Evolutionary conservation across 2,113 vertebrate genomes (phyloP).

Genomic region (Desmodus rotundus): DNA sequence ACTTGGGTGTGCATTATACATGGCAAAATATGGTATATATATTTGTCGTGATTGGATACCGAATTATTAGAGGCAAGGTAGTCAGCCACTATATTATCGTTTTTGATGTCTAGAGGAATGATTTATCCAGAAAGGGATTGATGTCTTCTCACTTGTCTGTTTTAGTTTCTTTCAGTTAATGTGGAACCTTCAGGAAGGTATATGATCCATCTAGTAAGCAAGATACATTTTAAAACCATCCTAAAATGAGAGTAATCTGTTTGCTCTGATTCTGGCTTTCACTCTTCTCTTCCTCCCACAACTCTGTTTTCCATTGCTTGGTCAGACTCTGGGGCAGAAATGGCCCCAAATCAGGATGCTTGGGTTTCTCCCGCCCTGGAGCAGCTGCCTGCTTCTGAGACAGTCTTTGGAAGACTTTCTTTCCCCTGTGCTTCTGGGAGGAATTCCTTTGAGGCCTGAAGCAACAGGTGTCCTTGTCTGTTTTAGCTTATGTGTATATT

Average conservation of each 20-base stretch:
- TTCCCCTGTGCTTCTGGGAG: background rate
- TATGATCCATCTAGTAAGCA: background rate
- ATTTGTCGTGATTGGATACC: background rate
- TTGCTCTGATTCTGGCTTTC: background rate
- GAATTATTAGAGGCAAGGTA: background rate
- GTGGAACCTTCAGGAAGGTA: background rate
- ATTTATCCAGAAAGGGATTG: background rate
- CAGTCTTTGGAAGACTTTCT: background rate
- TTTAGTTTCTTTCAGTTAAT: background rate
- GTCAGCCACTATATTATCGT: background rate
- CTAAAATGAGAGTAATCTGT: background rate
- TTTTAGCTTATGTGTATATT: background rate
- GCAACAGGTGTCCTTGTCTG: background rate
- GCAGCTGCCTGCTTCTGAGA: background rate
- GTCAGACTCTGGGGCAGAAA: background rate
- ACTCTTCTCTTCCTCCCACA: background rate
- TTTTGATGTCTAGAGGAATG: background rate
- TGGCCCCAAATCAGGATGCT: background rate
- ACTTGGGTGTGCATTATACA: too few relatives aligned
- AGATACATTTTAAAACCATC: background rate
- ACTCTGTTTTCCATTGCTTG: background rate
- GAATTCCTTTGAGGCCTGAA: slow-evolving; percentile 12
- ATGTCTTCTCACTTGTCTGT: background rate
- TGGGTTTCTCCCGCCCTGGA: background rate
- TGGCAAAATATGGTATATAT: too few relatives aligned